Base-by-base conservation (phyloP, 2,888 invertebrate species). In the Xestia sexstrigata region DNA sequence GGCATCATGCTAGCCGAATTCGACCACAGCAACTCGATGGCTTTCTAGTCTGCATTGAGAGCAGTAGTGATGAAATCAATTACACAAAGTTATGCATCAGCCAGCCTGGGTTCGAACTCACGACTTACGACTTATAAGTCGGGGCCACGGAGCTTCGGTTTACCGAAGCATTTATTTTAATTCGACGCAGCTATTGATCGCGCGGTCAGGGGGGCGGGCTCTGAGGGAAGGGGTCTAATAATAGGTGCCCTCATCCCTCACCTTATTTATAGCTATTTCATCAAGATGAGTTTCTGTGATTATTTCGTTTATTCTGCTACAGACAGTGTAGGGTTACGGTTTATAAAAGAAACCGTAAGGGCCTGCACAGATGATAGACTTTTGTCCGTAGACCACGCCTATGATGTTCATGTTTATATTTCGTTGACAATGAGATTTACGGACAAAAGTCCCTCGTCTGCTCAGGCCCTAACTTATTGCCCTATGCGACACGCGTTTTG, bases 141-240 rank as follows among this genome's bases (percentile, higher is more conserved):
- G 23, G 6, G 11, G 3, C 15, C 15, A 26, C 8, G 15, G 65
- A n/a, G 65, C 62, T 35, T 70, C 23, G 45, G 55, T 74, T 47
- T 42, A 45, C 23, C 65, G 45, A 58, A 79, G 20, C 74, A 83
- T 86, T 84, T 83, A 84, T 86, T 86, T 87, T 79, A 80, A 86
- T 79, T 75, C 78, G 77, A 75, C 76, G 79, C 87, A 80, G 82
- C 71, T 88, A 88, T 87, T 82, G 87, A 87, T 88, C 84, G 76
- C 20, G 23, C 17, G 45, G 45, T 68, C 26, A 45, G 35, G 58
- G 58, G 42, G 39, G 52, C 8, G 67, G 73, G 42, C 11, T 47
- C 15, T 17, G 30, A 20, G 71, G 30, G 47, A 20, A 70, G 62
- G 39, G 26, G 26, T 63, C 75, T 85, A 86, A 83, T 86, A 80